A percentile compares a stretch with the other conserved stretches of the same genome.
These are phyloP conservation scores for Ginglymostoma cirratum DNA, from an alignment of 2,113 vertebrate genomes.

Conservation along the genomic window DNA sequence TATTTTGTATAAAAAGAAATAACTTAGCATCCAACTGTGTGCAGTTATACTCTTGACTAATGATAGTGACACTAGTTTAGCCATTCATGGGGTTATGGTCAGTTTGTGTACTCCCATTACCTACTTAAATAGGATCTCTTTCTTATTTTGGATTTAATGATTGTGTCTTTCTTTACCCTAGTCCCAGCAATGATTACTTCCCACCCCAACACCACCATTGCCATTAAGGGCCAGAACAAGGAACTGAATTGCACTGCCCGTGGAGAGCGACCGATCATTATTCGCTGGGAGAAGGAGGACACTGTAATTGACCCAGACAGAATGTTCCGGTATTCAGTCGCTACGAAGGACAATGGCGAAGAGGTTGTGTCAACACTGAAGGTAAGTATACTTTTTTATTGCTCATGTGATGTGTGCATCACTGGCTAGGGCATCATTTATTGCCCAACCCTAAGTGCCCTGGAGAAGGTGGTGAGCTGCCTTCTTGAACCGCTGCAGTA, in stretches of 20 bases:
- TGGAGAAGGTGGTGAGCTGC: too few species aligned
- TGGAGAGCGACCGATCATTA: conserved; percentile 93
- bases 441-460: too few species aligned
- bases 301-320: conserved; percentile 92
- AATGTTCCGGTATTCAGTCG: conserved; percentile 82
- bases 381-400: conserved; percentile 55
- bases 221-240: conserved; percentile 92
- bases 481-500: too few species aligned
- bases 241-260: conserved; percentile 93
- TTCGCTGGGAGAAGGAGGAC: conserved; percentile 97
- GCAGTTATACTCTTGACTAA: background rate
- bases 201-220: conserved; percentile 96
- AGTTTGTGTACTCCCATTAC: background rate
- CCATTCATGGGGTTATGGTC: background rate
- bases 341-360: conserved; percentile 87
- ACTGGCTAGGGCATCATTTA: too few species aligned
- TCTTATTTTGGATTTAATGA: background rate
- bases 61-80: background rate
- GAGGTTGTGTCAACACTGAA: conserved; percentile 93
- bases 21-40: background rate
- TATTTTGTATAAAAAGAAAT: background rate
- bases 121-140: background rate
- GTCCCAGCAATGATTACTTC: conserved; percentile 97
- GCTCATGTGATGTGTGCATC: too few species aligned
- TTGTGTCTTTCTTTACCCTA: conserved; percentile 44